Base-by-base conservation (phyloP, 2,113 vertebrate species). In the Colossoma macropomum region DNA sequence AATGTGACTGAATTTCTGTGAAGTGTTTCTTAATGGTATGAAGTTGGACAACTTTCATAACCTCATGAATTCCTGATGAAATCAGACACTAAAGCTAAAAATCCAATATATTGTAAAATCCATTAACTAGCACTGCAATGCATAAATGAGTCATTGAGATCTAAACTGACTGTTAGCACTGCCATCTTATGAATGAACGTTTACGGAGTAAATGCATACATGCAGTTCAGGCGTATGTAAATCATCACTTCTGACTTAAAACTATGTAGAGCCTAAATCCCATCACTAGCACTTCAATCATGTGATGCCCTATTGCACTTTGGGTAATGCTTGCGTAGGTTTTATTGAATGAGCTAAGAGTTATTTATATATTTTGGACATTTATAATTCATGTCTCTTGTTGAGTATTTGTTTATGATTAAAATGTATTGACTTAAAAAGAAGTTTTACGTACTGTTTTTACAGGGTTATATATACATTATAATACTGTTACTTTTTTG, bases 391-490 rank as follows among this genome's bases (percentile, higher is more conserved):
- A 63, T 1, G 4, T 45, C 41, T 86, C 52, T 86, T 72, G 79
- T 79, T 78, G 60, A 83, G 27, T 82, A 87, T 89, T 84, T 84
- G 77, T 86, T 79, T 84, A 85, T 86, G 70, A 70, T 63, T 76
- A 12, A 80, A 83, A 75, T 76, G 54, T 84, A 85, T 73, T 85
- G 73, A 81, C 60, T 73, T 79, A 8, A 17, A 52, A 71, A 59
- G 32, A 60, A 79, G 69, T 84, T 91, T 89, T 84, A 83, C 87
- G 87, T 87, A 82, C 82, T 82, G 60, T 89, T 84, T 85, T 88
- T 85, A 85, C 75, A 80, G 62, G 30, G 69, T 41, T 38, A 7
- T 38, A 7, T 38, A 7, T 38, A 69, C 48, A 77, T 77, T 80
- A 75, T 25, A 79, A 63, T 82, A 65, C 27, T 81, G 83, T 86